phyloP scores from a whole-genome alignment of 1,140 invertebrate species.

The Phymorhynchus buccinoides region DNA sequence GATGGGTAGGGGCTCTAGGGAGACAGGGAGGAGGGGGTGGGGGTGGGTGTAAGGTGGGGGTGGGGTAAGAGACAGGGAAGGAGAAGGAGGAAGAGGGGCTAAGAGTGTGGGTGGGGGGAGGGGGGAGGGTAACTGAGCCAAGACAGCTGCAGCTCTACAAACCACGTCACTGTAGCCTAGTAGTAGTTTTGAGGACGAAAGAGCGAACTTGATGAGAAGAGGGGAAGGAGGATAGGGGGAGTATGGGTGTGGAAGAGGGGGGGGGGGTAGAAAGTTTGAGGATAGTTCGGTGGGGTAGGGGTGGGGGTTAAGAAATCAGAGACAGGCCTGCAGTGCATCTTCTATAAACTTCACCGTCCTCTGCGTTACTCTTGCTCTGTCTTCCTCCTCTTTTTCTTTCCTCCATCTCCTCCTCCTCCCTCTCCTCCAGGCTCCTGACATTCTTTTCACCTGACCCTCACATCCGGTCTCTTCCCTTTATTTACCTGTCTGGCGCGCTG shows the following conservation, averaged over 20 bases:
- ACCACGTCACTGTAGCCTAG: no score
- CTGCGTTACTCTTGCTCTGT: not conserved
- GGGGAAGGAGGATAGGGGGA: no score
- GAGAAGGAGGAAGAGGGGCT: not conserved
- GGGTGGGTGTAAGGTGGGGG: not conserved
- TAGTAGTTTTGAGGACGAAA: no score
- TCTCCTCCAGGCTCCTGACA: not conserved
- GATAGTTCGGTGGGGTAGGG: not conserved
- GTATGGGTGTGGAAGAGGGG: not conserved
- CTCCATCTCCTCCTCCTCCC: not conserved
- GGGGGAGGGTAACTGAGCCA: no score
- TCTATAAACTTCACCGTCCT: not conserved
- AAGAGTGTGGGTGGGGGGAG: not conserved
- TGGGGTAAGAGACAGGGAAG: not conserved
- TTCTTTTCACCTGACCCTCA: slow-evolving; percentile 24
- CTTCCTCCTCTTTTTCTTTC: not conserved
- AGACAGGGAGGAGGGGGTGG: not conserved
- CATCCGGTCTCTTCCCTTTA: slow-evolving; percentile 4
- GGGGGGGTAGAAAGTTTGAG: not conserved
- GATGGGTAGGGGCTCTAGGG: not conserved
- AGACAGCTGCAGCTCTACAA: no score
- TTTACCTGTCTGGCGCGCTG: slow-evolving; percentile 9
- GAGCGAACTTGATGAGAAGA: no score
- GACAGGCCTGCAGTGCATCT: slow-evolving; percentile 7
- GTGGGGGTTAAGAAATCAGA: not conserved